A percentile compares a stretch with the other conserved stretches of the same genome.
Evolutionary conservation across 2,113 vertebrate genomes (phyloP).

Genomic region (Calonectris borealis): DNA sequence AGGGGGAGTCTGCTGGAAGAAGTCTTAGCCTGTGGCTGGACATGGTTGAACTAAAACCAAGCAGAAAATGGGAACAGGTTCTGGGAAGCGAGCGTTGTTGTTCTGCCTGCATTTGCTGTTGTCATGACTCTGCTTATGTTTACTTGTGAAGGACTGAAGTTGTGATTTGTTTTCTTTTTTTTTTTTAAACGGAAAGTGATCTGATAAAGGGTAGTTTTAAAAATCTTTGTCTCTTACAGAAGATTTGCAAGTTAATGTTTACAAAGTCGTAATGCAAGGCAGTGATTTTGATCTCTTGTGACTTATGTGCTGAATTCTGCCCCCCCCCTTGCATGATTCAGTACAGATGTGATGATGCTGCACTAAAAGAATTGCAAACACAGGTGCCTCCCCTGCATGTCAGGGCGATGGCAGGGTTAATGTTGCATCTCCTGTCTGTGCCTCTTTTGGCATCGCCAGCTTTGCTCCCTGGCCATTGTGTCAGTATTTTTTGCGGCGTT

Average conservation of each 20-base stretch:
- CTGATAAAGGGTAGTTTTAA: not conserved
- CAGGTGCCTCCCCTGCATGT: not conserved
- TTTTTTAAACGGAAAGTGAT: not conserved
- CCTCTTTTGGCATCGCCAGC: not conserved
- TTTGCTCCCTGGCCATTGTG: not conserved
- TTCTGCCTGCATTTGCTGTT: not conserved
- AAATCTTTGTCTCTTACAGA: not conserved
- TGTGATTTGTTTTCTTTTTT: not conserved
- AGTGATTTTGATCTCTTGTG: not conserved
- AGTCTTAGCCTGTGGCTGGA: not conserved
- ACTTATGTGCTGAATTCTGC: not conserved
- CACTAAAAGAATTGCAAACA: not conserved
- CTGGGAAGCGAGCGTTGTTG: not conserved
- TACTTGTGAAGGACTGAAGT: not conserved
- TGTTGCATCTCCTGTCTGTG: not conserved
- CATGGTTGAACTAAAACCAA: not conserved
- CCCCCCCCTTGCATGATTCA: not conserved
- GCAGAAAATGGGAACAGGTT: not conserved
- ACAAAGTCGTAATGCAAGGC: not conserved
- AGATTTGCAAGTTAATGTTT: not conserved
- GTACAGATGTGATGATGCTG: not conserved
- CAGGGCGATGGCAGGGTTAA: not conserved
- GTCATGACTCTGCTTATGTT: not conserved
- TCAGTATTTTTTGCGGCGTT: not conserved
- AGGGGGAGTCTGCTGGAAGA: not conserved